phyloP scores from a whole-genome alignment of 1,140 invertebrate genomes.

The Melanaphis sacchari region DNA sequence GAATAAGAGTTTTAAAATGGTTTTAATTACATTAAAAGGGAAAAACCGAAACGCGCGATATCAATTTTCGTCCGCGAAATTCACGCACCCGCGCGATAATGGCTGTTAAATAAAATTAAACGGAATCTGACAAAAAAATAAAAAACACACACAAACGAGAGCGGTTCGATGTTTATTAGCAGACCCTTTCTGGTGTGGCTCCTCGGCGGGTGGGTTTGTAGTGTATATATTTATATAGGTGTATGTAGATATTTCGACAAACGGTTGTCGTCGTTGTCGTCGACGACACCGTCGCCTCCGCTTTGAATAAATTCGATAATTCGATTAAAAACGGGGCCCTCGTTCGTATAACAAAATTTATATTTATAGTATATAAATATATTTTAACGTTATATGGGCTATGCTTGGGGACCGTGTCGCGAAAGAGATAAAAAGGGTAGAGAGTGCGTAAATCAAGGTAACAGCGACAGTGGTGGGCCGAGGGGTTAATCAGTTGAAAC shows the following conservation, averaged over 20 bases:
- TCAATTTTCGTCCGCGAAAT: constrained; percentile 46
- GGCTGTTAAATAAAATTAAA: constrained; percentile 40
- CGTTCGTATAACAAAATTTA: neutral
- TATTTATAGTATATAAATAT: neutral
- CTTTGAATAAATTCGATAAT: constrained; percentile 42
- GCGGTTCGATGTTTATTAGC: constrained; percentile 31
- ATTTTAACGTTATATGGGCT: neutral
- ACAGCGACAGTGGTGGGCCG: neutral
- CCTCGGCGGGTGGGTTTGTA: neutral
- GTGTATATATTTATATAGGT: neutral
- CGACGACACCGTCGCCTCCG: neutral
- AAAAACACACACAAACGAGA: neutral
- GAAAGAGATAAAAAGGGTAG: constrained; percentile 28
- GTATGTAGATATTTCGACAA: neutral
- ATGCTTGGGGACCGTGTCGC: neutral
- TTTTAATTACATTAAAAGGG: constrained; percentile 58
- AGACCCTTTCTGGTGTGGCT: neutral
- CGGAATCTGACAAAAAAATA: neutral
- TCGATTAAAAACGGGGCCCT: constrained; percentile 18
- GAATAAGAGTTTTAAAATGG: constrained; percentile 51
- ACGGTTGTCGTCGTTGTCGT: constrained; percentile 6
- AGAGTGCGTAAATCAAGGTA: constrained; percentile 52
- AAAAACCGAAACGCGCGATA: constrained; percentile 46
- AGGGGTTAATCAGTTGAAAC: constrained; percentile 57
- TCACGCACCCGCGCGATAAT: neutral